Evolutionary conservation across 2,113 vertebrate genomes (phyloP).

Genomic region (Machaerirhynchus nigripectus): DNA sequence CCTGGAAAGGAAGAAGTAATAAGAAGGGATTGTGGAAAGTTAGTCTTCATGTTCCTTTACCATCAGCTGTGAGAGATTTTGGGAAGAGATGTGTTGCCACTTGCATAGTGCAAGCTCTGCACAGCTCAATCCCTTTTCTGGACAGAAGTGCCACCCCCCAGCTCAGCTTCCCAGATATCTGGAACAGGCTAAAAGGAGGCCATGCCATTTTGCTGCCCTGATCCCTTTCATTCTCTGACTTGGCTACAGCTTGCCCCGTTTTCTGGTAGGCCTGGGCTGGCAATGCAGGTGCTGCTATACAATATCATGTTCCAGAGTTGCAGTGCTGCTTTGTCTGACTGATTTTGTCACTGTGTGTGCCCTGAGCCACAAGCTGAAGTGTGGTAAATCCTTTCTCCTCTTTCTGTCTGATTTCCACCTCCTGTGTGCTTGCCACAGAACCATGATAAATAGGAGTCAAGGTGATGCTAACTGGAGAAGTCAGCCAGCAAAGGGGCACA

Average conservation of each 20-base stretch:
- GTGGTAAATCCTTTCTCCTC: background rate
- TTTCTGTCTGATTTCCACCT: background rate
- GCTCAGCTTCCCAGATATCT: background rate
- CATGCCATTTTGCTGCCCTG: background rate
- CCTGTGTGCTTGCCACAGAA: background rate
- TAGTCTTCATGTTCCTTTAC: background rate
- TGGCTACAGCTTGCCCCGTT: background rate
- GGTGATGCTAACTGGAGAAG: background rate
- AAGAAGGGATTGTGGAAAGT: background rate
- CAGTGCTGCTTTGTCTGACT: rapidly evolving
- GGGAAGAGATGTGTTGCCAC: background rate
- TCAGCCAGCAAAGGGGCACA: background rate
- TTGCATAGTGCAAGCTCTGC: background rate
- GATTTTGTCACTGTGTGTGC: background rate
- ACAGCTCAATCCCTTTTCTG: background rate
- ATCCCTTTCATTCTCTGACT: background rate
- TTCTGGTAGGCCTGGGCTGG: rapidly evolving
- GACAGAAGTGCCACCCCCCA: background rate
- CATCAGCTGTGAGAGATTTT: background rate
- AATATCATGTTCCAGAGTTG: background rate
- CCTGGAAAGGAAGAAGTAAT: background rate
- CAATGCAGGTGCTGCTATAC: rapidly evolving
- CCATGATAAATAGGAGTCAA: background rate
- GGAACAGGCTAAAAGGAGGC: background rate
- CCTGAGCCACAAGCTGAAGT: background rate